Evolutionary conservation across 2,113 vertebrate genomes (phyloP), one percentile per base, ranked within the genome.

Genomic region (Gracilinanus agilis): DNA sequence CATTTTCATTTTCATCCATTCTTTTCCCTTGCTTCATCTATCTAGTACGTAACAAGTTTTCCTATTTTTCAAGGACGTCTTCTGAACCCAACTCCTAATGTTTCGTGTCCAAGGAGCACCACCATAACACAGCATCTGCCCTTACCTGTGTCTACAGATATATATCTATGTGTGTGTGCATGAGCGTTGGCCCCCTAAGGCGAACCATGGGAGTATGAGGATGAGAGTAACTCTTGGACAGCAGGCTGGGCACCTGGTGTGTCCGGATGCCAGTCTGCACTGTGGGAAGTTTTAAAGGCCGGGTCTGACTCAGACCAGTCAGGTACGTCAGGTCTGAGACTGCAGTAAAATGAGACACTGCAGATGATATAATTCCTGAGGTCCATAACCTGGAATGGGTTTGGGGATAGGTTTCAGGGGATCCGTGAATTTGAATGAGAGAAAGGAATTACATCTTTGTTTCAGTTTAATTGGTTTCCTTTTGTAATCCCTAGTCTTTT

Each of bases 51-150:
- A 54, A 90, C 44, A 24, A 55, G 58, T 67, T 88, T 95, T 95
- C 54, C 94, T 96, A 90, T 89, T 97, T 94, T 95, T 34, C 34
- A 0, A 67, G 54, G 90, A 95, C 11, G 90, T 94, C 95, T 94
- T 67, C 55, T 95, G 44, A n/a, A 24, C 83, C 91, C 88, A 29
- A 95, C 88, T 96, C 92, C n/a, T 67, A 54, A 61, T 55, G 44
- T 95, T 96, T 92, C 61, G 75, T 25, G 3, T 90, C 44, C 89
- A 93, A 93, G 53, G 91, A 90, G 53, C 21, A 21, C 44, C 10
- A 89, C 40, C 16, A 61, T n/a, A 91, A 44, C 54, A 49, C 49
- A 49, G 49, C 49, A 2, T 49, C 49, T 5, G 49, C 49, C n/a
- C n/a, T 49, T 49, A 49, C 3, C 49, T 49, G 49, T 49, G 49